These are phyloP conservation scores for Scaptomyza pallida DNA, from an alignment of 1,140 invertebrate genomes.

Conservation along the genomic window DNA sequence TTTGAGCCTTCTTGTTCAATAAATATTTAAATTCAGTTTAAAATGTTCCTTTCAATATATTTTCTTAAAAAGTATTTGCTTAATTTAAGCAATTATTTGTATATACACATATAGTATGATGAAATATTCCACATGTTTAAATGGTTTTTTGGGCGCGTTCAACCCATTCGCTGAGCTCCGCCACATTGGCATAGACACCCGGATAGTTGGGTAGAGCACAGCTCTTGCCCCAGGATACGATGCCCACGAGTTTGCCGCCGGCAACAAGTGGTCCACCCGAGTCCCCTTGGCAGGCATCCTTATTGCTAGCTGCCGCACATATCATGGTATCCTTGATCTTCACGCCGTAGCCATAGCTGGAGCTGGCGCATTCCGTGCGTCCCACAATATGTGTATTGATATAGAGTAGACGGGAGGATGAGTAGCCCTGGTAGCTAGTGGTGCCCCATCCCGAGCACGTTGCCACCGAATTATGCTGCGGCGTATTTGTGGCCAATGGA, in stretches of 20 bases:
- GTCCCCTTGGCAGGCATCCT: constrained; percentile 75
- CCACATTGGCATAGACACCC: constrained; percentile 55
- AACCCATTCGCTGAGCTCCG: constrained; percentile 46
- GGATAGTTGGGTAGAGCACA: constrained; percentile 53
- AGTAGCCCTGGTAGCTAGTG: constrained; percentile 24
- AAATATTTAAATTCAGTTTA: too few relatives aligned
- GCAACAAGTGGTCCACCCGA: constrained; percentile 74
- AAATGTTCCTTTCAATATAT: too few relatives aligned
- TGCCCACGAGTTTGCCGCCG: constrained; percentile 58
- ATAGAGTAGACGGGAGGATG: constrained; percentile 45
- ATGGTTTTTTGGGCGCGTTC: background rate
- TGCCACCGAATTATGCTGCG: constrained; percentile 46
- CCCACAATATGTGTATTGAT: constrained; percentile 61
- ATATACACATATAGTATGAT: background rate
- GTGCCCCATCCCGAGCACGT: constrained; percentile 84
- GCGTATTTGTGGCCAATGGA: constrained; percentile 56
- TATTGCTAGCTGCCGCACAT: constrained; percentile 54
- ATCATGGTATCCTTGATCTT: constrained; percentile 59
- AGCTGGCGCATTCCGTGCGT: constrained; percentile 41
- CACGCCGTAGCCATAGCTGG: constrained; percentile 58
- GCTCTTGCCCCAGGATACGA: constrained; percentile 60
- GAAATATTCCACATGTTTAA: background rate
- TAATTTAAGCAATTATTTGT: background rate
- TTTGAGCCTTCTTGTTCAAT: too few relatives aligned
- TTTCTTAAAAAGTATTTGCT: background rate